phyloP scores from a whole-genome alignment of 1,140 invertebrate genomes.

The Ceratoteleas bidentatus region DNA sequence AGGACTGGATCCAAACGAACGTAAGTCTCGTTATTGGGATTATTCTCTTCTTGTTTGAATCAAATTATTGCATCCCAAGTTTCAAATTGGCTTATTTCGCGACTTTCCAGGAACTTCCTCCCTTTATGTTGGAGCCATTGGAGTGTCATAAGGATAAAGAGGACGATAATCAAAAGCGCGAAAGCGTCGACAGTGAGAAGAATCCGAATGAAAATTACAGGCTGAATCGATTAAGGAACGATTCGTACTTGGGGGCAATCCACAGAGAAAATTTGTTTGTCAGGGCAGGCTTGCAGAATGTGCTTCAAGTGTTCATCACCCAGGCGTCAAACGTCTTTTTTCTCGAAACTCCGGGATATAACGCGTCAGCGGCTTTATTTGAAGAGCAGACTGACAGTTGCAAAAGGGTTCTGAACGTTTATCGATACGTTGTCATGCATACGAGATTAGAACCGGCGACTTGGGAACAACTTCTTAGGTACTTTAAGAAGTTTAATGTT shows the following conservation, averaged over 20 bases:
- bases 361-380: constrained; percentile 81
- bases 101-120: constrained; percentile 86
- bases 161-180: constrained; percentile 70
- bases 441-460: constrained; percentile 94
- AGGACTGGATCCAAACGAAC: constrained; percentile 97
- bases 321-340: constrained; percentile 98
- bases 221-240: constrained; percentile 87
- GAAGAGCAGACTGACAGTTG: constrained; percentile 98
- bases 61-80: not conserved
- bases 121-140: constrained; percentile 92
- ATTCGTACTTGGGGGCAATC: constrained; percentile 91
- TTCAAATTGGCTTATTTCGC: no score
- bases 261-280: constrained; percentile 89
- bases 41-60: not conserved
- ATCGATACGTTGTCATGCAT: constrained; percentile 98
- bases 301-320: constrained; percentile 96
- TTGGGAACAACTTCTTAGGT: constrained; percentile 86
- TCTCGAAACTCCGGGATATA: constrained; percentile 82
- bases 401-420: constrained; percentile 97
- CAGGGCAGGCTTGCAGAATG: constrained; percentile 92
- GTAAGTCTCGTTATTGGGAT: constrained; percentile 78
- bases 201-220: constrained; percentile 82
- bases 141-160: constrained; percentile 82
- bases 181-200: constrained; percentile 72
- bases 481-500: constrained; percentile 32